Evolutionary conservation across 2,113 vertebrate genomes (phyloP).

Genomic region (Oreocharis arfaki): DNA sequence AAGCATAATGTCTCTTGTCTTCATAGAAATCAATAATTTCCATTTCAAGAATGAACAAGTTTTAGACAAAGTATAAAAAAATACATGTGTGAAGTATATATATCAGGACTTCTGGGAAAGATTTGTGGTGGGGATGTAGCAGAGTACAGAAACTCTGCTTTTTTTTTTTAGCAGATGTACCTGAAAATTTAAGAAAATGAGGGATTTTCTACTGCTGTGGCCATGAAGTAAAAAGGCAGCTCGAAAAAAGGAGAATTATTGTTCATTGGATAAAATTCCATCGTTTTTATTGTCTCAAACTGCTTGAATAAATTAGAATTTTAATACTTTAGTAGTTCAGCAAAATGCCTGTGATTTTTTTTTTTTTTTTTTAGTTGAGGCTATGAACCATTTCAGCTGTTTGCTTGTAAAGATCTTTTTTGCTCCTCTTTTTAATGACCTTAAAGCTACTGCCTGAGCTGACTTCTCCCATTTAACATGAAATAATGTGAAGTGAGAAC

Average conservation of each 20-base stretch:
- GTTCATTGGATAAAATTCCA: neutral
- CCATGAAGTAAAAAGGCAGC: neutral
- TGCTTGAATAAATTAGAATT: neutral
- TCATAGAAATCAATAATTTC: neutral
- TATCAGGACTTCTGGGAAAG: neutral
- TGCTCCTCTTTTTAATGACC: neutral
- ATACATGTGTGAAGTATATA: too few species aligned
- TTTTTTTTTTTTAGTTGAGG: neutral
- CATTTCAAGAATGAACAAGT: neutral
- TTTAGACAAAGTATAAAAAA: too few species aligned
- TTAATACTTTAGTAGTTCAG: neutral
- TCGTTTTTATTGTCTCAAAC: neutral
- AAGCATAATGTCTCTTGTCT: constrained; percentile 61
- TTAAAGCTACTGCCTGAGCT: neutral
- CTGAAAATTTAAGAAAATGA: neutral
- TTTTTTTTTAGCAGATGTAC: neutral
- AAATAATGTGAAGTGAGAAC: neutral
- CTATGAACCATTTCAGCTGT: neutral
- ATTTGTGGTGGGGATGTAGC: neutral
- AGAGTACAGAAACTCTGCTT: neutral
- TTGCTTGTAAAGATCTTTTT: neutral
- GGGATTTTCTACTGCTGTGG: neutral
- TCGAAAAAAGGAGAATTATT: neutral
- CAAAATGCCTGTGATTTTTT: neutral
- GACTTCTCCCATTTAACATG: neutral